Evolutionary conservation across 1,140 invertebrate genomes (phyloP).

Genomic region (Eumaeus atala): DNA sequence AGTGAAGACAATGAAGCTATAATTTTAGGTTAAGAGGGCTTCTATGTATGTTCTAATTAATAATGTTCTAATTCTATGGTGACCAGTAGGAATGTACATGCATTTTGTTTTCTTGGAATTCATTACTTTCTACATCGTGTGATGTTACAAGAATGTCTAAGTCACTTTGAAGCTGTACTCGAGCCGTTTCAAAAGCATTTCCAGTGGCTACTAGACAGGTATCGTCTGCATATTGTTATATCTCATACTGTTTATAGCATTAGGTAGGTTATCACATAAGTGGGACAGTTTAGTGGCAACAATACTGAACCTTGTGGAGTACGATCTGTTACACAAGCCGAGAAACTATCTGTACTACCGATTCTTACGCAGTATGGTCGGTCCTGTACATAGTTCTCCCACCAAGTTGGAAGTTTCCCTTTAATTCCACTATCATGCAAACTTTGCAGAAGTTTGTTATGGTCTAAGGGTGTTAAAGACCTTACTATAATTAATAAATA

Average conservation of each 20-base stretch:
- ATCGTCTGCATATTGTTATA: too few relatives aligned
- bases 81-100: constrained; percentile 21
- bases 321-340: constrained; percentile 7
- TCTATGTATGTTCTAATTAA: too few relatives aligned
- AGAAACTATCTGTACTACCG: not conserved
- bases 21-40: not conserved
- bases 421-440: constrained; percentile 10
- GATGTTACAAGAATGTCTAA: constrained; percentile 13
- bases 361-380: constrained; percentile 3
- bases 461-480: constrained; percentile 1
- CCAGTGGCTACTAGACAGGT: too few relatives aligned
- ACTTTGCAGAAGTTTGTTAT: too few relatives aligned
- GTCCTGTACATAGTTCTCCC: constrained; percentile 6
- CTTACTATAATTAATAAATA: constrained; percentile 10
- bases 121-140: constrained; percentile 23
- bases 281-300: constrained; percentile 22
- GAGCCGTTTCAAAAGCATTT: constrained; percentile 6
- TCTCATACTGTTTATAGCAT: constrained; percentile 15
- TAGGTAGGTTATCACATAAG: constrained; percentile 20
- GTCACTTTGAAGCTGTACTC: constrained; percentile 18
- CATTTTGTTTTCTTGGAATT: constrained; percentile 26
- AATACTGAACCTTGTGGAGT: constrained; percentile 28
- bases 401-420: constrained; percentile 10
- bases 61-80: too few relatives aligned
- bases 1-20: constrained; percentile 16